These are phyloP conservation scores for Salvelinus sp. DNA, from an alignment of 2,113 vertebrate genomes.

Conservation along the genomic window DNA sequence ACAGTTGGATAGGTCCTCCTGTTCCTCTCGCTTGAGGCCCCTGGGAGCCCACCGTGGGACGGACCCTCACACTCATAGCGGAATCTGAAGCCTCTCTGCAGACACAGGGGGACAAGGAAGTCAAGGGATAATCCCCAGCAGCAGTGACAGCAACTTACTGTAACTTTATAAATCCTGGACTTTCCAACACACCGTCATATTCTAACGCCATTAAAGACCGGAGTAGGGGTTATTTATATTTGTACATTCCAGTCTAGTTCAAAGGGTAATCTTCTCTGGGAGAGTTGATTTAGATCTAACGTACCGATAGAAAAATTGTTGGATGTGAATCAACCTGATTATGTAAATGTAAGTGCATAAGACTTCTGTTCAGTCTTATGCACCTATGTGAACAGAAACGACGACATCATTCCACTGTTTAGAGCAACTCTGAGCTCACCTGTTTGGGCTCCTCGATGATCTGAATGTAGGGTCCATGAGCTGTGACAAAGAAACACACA, in stretches of 20 bases:
- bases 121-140: not conserved
- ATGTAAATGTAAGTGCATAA: not conserved
- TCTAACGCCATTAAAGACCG: constrained; percentile 8
- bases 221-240: not conserved
- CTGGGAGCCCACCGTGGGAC: constrained; percentile 92
- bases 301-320: too few relatives aligned
- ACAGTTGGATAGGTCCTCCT: constrained; percentile 94
- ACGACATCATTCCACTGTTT: not conserved
- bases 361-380: not conserved
- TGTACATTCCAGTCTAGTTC: too few relatives aligned
- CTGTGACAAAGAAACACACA: constrained; percentile 66
- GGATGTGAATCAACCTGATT: not conserved
- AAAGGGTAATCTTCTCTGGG: too few relatives aligned
- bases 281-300: too few relatives aligned
- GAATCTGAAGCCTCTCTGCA: constrained; percentile 93
- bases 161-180: constrained; percentile 18
- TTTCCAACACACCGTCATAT: constrained; percentile 18
- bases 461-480: constrained; percentile 87
- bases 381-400: not conserved
- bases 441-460: constrained; percentile 97
- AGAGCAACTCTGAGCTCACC: constrained; percentile 68
- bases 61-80: constrained; percentile 97
- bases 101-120: not conserved
- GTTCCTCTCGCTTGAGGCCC: constrained; percentile 95
- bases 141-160: not conserved